These are phyloP conservation scores for Dasysyrphus albostriatus DNA, from an alignment of 2,888 invertebrate species.

Conservation along the genomic window DNA sequence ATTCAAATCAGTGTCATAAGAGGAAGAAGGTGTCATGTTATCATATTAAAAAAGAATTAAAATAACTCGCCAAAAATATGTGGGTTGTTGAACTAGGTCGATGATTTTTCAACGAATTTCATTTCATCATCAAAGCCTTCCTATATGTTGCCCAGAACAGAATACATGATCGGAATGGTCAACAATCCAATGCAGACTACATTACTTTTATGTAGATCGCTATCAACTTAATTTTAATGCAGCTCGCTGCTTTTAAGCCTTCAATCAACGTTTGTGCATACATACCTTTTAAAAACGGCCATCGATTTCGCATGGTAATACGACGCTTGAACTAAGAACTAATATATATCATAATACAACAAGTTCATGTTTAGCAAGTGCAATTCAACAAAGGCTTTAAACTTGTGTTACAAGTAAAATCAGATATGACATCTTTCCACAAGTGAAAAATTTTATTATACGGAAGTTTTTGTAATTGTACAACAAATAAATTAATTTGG, in stretches of 20 bases:
- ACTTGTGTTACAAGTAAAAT: no score
- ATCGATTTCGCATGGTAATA: background rate
- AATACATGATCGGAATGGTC: background rate
- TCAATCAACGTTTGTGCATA: background rate
- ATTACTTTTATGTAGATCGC: background rate
- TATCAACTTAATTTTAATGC: background rate
- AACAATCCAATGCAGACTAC: background rate
- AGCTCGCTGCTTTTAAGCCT: background rate
- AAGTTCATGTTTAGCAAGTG: no score
- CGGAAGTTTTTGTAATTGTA: no score
- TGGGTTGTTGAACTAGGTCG: slow-evolving; percentile 13
- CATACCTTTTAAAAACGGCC: background rate
- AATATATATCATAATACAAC: no score
- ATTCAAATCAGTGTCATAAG: no score
- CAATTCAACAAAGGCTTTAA: no score
- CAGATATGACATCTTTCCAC: no score
- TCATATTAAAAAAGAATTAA: no score
- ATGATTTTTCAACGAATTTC: background rate
- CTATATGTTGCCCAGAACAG: background rate
- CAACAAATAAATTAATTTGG: no score
- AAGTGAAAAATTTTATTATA: no score
- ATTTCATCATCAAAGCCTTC: background rate
- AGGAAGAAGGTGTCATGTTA: no score
- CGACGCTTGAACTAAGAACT: no score
- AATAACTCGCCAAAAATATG: background rate